These are phyloP conservation scores for Heliconius sara DNA, from an alignment of 2,888 invertebrate genomes.

Conservation along the genomic window DNA sequence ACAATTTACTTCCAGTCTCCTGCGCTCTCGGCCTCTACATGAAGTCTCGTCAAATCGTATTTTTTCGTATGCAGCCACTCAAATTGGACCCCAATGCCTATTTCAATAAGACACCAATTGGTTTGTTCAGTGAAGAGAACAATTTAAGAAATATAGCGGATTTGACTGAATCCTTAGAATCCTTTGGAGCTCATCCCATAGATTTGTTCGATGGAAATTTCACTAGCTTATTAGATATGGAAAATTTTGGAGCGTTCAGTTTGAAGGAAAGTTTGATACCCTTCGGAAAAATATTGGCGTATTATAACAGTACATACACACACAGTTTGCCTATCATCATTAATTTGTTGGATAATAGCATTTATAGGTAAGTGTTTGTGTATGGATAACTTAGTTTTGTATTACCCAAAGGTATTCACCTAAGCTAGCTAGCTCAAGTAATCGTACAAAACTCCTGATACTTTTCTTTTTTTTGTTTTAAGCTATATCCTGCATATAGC, in stretches of 20 bases:
- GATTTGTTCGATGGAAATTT: constrained; percentile 87
- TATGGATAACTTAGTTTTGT: too few species aligned
- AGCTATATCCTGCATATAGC: too few species aligned
- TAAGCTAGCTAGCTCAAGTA: too few species aligned
- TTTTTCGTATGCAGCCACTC: constrained; percentile 86
- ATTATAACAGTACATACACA: constrained; percentile 91
- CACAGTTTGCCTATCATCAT: constrained; percentile 91
- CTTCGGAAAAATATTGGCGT: constrained; percentile 84
- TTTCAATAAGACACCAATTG: constrained; percentile 82
- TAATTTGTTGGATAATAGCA: constrained; percentile 88
- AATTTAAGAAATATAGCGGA: constrained; percentile 67
- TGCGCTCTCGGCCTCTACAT: constrained; percentile 88
- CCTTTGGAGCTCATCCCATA: constrained; percentile 71
- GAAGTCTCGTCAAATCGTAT: constrained; percentile 85
- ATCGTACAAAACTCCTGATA: too few species aligned
- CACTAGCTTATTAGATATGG: constrained; percentile 84
- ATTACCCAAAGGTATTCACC: too few species aligned
- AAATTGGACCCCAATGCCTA: constrained; percentile 86
- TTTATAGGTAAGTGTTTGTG: constrained; percentile 82
- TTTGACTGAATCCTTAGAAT: constrained; percentile 68
- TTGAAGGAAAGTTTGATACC: constrained; percentile 81
- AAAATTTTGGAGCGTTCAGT: constrained; percentile 87
- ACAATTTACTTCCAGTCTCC: constrained; percentile 72
- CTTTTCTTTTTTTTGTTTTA: too few species aligned
- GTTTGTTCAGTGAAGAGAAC: constrained; percentile 84